A percentile compares a stretch with the other conserved stretches of the same genome.
Evolutionary conservation across 2,113 vertebrate genomes (phyloP).

Genomic region (Oostethus manadensis): DNA sequence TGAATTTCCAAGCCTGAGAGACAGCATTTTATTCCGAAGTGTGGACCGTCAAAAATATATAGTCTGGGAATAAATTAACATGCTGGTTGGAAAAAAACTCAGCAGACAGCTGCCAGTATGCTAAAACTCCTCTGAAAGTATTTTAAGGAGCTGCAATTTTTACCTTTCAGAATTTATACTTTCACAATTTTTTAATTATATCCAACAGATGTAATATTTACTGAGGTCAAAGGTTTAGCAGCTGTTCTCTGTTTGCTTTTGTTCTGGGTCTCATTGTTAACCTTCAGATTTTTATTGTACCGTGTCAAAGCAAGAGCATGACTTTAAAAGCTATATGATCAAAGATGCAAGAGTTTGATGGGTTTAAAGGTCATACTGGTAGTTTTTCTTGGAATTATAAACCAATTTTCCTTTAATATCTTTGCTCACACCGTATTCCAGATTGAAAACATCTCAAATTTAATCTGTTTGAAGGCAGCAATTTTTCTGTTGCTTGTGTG

Average conservation of each 20-base stretch:
- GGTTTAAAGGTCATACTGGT: background rate
- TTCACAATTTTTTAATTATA: background rate
- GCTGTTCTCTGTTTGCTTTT: too few relatives aligned
- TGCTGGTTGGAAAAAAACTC: conserved; percentile 67
- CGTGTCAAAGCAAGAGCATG: too few relatives aligned
- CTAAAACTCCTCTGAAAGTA: conserved; percentile 38
- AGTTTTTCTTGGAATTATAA: background rate
- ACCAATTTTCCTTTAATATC: background rate
- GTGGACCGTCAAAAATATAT: conserved; percentile 62
- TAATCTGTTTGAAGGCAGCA: background rate
- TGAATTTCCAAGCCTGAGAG: conserved; percentile 23
- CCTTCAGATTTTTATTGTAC: too few relatives aligned
- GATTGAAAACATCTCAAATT: conserved; percentile 17
- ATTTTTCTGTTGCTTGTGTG: background rate
- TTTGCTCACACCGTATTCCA: background rate
- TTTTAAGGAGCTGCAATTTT: conserved; percentile 2
- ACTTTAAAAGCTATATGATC: background rate
- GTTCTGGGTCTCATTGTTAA: too few relatives aligned
- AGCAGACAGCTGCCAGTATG: conserved; percentile 18
- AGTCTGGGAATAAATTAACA: conserved; percentile 75
- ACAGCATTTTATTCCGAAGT: conserved; percentile 59
- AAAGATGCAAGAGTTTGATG: background rate
- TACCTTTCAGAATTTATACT: background rate
- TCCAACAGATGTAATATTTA: background rate
- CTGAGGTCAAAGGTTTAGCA: background rate